Percentiles rank a stretch among this genome's conserved stretches.
Evolutionary conservation across 30 jellyfish, hydroid and myxozoan genomes (phyloP).

Genomic region (Morbakka virulenta): DNA sequence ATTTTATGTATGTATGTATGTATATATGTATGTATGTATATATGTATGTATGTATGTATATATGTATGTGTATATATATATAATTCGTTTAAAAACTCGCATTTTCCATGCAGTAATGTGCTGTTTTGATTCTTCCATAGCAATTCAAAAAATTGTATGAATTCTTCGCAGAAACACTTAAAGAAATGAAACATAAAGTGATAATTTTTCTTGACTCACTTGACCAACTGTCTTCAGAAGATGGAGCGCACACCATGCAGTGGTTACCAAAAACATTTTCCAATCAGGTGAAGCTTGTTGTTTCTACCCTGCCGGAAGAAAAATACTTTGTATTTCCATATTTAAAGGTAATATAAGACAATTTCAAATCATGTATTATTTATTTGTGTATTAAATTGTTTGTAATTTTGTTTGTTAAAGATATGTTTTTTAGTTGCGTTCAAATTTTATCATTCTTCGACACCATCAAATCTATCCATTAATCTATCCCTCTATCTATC

Average conservation of each 20-base stretch:
- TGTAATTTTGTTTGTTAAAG: neutral
- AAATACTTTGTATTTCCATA: slow-evolving; percentile 57
- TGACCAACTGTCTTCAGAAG: slow-evolving; percentile 82
- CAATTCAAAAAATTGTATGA: slow-evolving; percentile 61
- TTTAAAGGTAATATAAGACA: slow-evolving; percentile 38
- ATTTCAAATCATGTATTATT: too few species aligned
- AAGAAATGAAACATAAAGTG: neutral
- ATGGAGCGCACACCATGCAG: slow-evolving; percentile 69
- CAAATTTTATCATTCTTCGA: too few species aligned
- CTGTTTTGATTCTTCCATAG: slow-evolving; percentile 13
- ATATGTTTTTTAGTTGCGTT: too few species aligned
- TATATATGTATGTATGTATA: too few species aligned
- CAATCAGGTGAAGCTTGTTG: slow-evolving; percentile 24
- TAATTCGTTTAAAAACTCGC: too few species aligned
- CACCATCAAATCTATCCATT: too few species aligned
- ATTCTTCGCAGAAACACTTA: slow-evolving; percentile 35
- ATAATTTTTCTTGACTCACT: slow-evolving; percentile 66
- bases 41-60: too few species aligned
- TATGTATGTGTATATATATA: too few species aligned
- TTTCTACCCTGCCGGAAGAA: slow-evolving; percentile 81
- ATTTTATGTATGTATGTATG: too few species aligned
- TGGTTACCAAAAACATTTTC: slow-evolving; percentile 78
- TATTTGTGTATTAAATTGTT: neutral
- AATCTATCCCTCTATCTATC: too few species aligned
- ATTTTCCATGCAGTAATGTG: too few species aligned